Conservation (phyloP, 1,140 invertebrate genomes). For the Phenacoccus solenopsis region DNA sequence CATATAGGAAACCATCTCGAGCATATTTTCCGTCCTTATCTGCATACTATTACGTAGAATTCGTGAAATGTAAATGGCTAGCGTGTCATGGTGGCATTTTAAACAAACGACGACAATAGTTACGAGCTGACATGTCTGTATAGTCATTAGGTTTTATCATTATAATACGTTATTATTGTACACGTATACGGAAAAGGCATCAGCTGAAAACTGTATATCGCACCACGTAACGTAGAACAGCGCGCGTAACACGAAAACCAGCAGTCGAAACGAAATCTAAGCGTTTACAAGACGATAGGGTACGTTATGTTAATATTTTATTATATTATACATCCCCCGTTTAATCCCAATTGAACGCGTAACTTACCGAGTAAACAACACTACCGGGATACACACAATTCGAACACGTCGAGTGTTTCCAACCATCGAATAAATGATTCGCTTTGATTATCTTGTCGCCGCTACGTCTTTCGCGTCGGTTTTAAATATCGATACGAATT, state of each 20-base stretch:
- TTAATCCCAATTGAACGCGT: constrained; percentile 1
- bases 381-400: neutral
- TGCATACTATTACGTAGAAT: too few species aligned
- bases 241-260: neutral
- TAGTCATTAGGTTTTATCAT: neutral
- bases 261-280: neutral
- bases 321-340: neutral
- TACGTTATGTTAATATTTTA: neutral
- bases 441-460: too few species aligned
- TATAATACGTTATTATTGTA: neutral
- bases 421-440: too few species aligned
- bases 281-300: neutral
- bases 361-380: neutral
- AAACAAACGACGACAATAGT: neutral
- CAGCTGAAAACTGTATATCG: neutral
- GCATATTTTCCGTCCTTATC: too few species aligned
- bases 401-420: too few species aligned
- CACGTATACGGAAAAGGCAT: neutral
- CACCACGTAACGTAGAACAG: neutral
- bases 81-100: neutral
- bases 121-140: neutral
- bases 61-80: neutral
- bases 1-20: too few species aligned
- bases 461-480: too few species aligned
- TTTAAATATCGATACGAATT: too few species aligned